A percentile compares a stretch with the other conserved stretches of the same genome.
Evolutionary conservation across 92 coral and sea anemone species (phyloP).

Genomic region (Parazoanthus swiftii): DNA sequence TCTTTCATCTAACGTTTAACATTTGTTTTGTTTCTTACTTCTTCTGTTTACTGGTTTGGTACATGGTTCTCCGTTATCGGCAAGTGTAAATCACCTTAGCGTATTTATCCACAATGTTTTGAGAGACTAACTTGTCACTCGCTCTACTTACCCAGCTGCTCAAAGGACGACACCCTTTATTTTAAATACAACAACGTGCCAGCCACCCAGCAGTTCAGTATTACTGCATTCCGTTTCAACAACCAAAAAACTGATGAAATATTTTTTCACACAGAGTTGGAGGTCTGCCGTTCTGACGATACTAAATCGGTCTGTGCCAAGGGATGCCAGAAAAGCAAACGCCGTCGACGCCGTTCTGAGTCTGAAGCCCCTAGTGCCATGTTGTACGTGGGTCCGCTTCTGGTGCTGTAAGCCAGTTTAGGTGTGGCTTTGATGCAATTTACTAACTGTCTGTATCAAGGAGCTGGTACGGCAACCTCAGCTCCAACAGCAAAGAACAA

Average conservation of each 20-base stretch:
- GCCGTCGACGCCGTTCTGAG: conserved; percentile 51
- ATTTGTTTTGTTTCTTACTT: too few relatives aligned
- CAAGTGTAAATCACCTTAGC: neutral
- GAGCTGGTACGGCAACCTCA: neutral
- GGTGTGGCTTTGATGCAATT: conserved; percentile 5
- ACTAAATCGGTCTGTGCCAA: conserved; percentile 62
- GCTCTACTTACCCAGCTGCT: conserved; percentile 49
- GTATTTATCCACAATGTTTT: too few relatives aligned
- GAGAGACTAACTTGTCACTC: too few relatives aligned
- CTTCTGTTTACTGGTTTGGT: too few relatives aligned
- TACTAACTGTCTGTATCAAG: neutral
- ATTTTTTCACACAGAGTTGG: conserved; percentile 65
- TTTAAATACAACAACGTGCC: conserved; percentile 46
- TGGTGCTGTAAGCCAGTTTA: conserved; percentile 24
- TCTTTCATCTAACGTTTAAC: too few relatives aligned
- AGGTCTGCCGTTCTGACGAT: conserved; percentile 74
- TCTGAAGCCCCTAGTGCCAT: conserved; percentile 48
- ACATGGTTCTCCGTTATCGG: neutral
- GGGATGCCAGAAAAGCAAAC: conserved; percentile 55
- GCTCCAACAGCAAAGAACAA: neutral
- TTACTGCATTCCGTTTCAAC: conserved; percentile 69
- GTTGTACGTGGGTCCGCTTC: conserved; percentile 57
- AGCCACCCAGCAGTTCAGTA: conserved; percentile 49
- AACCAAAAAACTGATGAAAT: conserved; percentile 32
- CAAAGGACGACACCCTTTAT: conserved; percentile 53